Evolutionary conservation across 2,888 invertebrate species (phyloP), one percentile per base, ranked within the genome.

Genomic region (Odontothrips loti): DNA sequence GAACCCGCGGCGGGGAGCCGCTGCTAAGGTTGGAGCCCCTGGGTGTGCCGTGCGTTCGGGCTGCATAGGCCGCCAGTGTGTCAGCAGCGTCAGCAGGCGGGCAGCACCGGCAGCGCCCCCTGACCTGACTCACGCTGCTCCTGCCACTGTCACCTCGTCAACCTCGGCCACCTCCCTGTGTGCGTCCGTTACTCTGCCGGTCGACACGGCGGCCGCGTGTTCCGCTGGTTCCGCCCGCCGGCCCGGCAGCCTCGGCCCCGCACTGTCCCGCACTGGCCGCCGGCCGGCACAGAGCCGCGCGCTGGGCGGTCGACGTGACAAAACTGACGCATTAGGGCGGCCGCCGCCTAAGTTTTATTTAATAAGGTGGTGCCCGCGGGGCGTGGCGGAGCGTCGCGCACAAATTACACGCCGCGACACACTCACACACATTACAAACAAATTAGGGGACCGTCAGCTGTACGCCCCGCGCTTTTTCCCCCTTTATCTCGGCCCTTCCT

Each of bases 241-340:
- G n/a, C n/a, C n/a, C n/a, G n/a, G n/a, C n/a, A n/a, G n/a, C n/a
- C n/a, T n/a, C n/a, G n/a, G n/a, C n/a, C n/a, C n/a, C 58, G 0
- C 58, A 1, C 58, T 58, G 4, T 15, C 58, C 2, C 58, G 0
- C 58, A 15, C 58, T 58, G n/a, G n/a, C n/a, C n/a, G n/a, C n/a
- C n/a, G n/a, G 20, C 17, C 58, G 68, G 1, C 68, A 23, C 68
- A 6, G 34, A 43, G 58, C 20, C 58, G 58, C 20, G 58, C 58
- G 17, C 58, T 58, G 58, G 58, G 58, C 58, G 58, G 58, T 58
- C 58, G 58, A 58, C 58, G 58, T 58, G 58, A 58, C 58, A 58
- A 58, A 58, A 58, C 20, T 58, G 58, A 58, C 58, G 58, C 58
- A 58, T 58, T 58, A 58, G 58, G 58, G 58, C 58, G 58, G 34